Evolutionary conservation across 2,888 invertebrate species (phyloP).

Genomic region (Catocala nupta): DNA sequence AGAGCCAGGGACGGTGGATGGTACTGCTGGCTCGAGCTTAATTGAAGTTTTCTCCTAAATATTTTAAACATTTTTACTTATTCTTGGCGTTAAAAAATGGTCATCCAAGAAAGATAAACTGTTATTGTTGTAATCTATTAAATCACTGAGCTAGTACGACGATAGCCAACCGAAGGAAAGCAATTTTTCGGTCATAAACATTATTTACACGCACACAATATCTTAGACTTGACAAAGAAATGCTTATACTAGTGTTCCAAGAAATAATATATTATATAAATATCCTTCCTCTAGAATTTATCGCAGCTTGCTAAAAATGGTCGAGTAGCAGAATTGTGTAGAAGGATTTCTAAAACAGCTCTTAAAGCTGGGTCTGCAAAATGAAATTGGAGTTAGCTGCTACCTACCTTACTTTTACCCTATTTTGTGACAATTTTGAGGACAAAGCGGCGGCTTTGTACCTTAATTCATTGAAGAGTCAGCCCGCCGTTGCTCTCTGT

Average conservation of each 20-base stretch:
- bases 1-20: conserved; percentile 14
- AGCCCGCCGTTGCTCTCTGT: too few species aligned
- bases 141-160: background rate
- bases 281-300: background rate
- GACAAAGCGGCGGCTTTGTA: too few species aligned
- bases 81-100: conserved; percentile 19
- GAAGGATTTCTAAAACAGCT: conserved; percentile 4
- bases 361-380: background rate
- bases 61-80: conserved; percentile 25
- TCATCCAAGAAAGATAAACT: conserved; percentile 15
- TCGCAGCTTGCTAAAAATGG: background rate
- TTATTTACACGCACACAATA: too few species aligned
- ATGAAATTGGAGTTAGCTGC: background rate
- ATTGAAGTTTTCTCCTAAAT: conserved; percentile 38
- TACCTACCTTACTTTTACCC: too few species aligned
- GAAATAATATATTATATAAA: background rate
- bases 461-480: too few species aligned
- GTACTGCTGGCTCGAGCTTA: conserved; percentile 17
- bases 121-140: conserved; percentile 1
- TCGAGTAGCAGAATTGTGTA: background rate
- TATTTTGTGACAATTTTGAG: too few species aligned
- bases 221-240: background rate
- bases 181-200: too few species aligned
- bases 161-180: too few species aligned
- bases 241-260: background rate